phyloP scores from a whole-genome alignment of 1,140 invertebrate species.

The Penaeus vannamei region DNA sequence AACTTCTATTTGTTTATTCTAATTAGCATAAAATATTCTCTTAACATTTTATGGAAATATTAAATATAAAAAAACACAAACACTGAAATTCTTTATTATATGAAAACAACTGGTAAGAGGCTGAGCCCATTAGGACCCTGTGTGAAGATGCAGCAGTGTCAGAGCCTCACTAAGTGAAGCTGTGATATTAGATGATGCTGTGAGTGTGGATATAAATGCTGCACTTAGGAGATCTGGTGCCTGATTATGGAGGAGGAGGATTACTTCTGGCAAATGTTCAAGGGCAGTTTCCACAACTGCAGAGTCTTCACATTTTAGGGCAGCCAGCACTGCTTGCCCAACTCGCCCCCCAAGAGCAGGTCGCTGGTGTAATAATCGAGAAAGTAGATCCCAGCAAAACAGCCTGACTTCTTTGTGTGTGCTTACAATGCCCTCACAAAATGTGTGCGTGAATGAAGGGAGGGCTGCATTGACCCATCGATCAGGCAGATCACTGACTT shows the following conservation, averaged over 20 bases:
- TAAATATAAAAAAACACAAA: too few species aligned
- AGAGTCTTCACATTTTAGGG: slow-evolving; percentile 85
- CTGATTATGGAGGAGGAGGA: slow-evolving; percentile 86
- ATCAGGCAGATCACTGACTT: slow-evolving; percentile 66
- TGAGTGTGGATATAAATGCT: slow-evolving; percentile 87
- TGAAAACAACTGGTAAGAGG: too few species aligned
- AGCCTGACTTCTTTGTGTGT: slow-evolving; percentile 45
- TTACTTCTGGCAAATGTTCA: slow-evolving; percentile 86
- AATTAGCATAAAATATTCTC: too few species aligned
- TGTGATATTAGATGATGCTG: slow-evolving; percentile 83
- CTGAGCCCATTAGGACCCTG: slow-evolving; percentile 73
- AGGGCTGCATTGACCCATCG: slow-evolving; percentile 77
- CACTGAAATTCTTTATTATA: too few species aligned
- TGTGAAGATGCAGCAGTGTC: slow-evolving; percentile 84
- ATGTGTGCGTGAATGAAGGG: slow-evolving; percentile 67
- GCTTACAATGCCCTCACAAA: slow-evolving; percentile 59
- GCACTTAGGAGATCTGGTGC: slow-evolving; percentile 83
- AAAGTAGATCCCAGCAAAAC: slow-evolving; percentile 68
- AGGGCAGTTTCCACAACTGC: slow-evolving; percentile 82
- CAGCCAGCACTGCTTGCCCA: slow-evolving; percentile 79
- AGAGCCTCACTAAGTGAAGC: slow-evolving; percentile 85
- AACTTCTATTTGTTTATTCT: too few species aligned
- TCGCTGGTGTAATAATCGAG: slow-evolving; percentile 67
- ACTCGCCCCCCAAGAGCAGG: slow-evolving; percentile 72
- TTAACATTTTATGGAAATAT: too few species aligned